phyloP scores from a whole-genome alignment of 2,113 vertebrate species.

The Rattus rattus region DNA sequence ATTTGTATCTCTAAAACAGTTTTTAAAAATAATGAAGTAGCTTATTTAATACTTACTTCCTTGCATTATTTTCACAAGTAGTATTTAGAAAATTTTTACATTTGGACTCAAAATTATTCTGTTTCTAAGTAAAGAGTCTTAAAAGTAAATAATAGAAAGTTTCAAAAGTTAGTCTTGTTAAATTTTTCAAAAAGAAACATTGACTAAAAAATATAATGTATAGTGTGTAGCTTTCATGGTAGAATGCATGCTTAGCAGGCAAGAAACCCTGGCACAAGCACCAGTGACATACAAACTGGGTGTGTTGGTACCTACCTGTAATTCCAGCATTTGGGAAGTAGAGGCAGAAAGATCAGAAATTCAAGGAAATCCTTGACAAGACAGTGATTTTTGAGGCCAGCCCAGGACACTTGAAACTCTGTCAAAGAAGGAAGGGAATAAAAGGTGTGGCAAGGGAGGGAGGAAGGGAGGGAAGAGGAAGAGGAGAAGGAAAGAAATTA shows the following conservation, averaged over 20 bases:
- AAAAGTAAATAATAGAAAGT: background rate
- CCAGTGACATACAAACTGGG: too few species aligned
- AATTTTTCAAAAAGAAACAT: background rate
- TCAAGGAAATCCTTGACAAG: too few species aligned
- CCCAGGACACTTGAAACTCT: background rate
- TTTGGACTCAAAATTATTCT: background rate
- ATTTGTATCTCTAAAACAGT: background rate
- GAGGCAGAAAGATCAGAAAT: background rate
- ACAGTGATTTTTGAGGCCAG: too few species aligned
- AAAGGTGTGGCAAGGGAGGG: background rate
- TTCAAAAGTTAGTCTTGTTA: background rate
- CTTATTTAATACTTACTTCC: background rate
- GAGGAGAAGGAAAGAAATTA: background rate
- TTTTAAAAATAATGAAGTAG: background rate
- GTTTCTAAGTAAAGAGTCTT: slow-evolving; percentile 6
- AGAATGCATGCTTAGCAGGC: background rate
- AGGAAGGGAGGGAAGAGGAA: background rate
- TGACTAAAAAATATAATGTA: background rate
- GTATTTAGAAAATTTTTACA: background rate
- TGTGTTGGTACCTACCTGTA: background rate
- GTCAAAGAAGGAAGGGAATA: background rate
- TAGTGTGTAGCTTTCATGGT: too few species aligned
- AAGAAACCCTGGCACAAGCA: too few species aligned
- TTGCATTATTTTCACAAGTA: background rate
- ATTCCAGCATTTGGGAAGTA: background rate